phyloP scores from a whole-genome alignment of 2,888 invertebrate species.

The Athripsodes cinereus region DNA sequence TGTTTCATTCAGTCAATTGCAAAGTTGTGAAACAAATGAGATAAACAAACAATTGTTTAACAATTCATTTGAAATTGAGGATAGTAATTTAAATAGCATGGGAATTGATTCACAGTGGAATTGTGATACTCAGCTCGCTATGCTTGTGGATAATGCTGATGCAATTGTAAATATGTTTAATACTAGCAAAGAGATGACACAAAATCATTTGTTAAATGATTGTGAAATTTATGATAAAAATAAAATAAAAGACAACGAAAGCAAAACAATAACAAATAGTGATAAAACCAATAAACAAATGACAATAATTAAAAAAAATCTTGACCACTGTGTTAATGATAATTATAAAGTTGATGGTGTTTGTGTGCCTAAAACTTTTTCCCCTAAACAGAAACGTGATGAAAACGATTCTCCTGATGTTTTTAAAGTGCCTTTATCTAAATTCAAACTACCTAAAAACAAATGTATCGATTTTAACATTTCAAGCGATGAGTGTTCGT shows the following conservation, averaged over 20 bases:
- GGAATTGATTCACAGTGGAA: slow-evolving; percentile 38
- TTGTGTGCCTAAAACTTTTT: too few species aligned
- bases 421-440: not conserved
- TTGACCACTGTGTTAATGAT: not conserved
- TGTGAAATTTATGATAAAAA: not conserved
- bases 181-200: slow-evolving; percentile 8
- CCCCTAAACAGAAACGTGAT: too few species aligned
- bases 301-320: not conserved
- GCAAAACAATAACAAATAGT: too few species aligned
- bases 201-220: not conserved
- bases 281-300: too few species aligned
- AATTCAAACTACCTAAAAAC: not conserved
- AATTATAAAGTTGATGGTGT: too few species aligned
- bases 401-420: too few species aligned
- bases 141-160: slow-evolving; percentile 39
- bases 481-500: too few species aligned
- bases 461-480: not conserved
- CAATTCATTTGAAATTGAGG: not conserved
- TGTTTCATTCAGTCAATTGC: not conserved
- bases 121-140: slow-evolving; percentile 40
- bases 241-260: not conserved
- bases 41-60: not conserved
- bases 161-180: slow-evolving; percentile 28
- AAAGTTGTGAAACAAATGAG: not conserved
- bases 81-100: not conserved